Conservation (phyloP, 2,888 invertebrate genomes). For the Argyresthia albistria region DNA sequence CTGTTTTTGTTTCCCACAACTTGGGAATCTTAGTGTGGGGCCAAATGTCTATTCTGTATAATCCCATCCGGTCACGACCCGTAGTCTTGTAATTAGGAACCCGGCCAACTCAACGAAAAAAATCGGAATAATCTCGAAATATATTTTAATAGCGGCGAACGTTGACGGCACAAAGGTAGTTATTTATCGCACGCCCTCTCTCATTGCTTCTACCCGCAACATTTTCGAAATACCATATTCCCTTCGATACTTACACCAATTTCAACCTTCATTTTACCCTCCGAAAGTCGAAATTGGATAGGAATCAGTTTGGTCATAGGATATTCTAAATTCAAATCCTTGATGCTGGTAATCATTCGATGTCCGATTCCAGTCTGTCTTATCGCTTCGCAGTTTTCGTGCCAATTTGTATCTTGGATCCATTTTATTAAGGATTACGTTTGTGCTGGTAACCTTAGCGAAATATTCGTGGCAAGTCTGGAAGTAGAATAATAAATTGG, state of each 20-base stretch:
- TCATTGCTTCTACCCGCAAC: constrained; percentile 58
- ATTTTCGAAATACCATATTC: constrained; percentile 49
- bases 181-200: constrained; percentile 72
- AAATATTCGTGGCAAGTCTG: constrained; percentile 47
- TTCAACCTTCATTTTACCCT: constrained; percentile 27
- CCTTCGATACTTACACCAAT: constrained; percentile 20
- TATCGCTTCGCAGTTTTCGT: constrained; percentile 25
- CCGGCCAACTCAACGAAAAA: constrained; percentile 34
- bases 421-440: no score
- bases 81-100: not conserved
- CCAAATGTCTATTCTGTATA: no score
- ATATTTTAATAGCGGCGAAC: constrained; percentile 62
- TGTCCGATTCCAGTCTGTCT: constrained; percentile 55
- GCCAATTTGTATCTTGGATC: no score
- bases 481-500: constrained; percentile 64
- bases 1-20: no score
- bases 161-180: constrained; percentile 70
- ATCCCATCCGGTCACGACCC: no score
- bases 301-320: constrained; percentile 20
- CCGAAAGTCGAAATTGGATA: not conserved
- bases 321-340: constrained; percentile 44
- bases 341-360: constrained; percentile 66
- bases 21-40: no score
- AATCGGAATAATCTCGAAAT: constrained; percentile 58
- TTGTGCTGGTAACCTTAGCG: constrained; percentile 17